Evolutionary conservation across 2,797 vertebrate genomes (phyloP), one percentile per base, ranked within the genome.

Genomic region (Chromobotia macracanthus): DNA sequence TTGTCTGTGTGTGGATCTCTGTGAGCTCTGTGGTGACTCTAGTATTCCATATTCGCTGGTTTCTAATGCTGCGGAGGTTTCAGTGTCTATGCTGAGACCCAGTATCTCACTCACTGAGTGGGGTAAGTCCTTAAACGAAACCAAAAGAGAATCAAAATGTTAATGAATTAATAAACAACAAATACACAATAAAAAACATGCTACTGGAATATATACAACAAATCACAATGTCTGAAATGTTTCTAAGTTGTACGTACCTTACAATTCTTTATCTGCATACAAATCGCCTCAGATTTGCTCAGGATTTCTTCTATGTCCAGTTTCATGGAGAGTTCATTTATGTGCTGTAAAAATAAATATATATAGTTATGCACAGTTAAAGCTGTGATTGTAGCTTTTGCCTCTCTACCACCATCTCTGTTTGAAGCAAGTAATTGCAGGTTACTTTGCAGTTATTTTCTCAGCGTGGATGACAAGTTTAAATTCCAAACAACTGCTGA

Each of bases 291-390:
- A 19, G 97, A 95, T 88, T 97, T 98, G 88, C 94, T 95, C 1
- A 99, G 94, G 78, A 97, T 91, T 80, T 96, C 95, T 84, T 98
- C 95, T 15, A 98, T 90, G 86, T 98, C 95, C 81, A 99, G 95
- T 87, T 98, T 98, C 97, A 99, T 97, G 21, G 97, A 98, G 61
- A 99, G 94, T 86, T 99, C 97, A 80, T 99, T 99, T 84, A 99
- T 95, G 90, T 99, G 97, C 97, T 99, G 87, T 67, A 72, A 74
- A 81, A 63, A 78, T 13, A 65, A 53, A 6, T 38, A n/a, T n/a
- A n/a, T n/a, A n/a, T n/a, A n/a, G n/a, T n/a, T n/a, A n/a, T n/a
- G n/a, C n/a, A n/a, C n/a, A n/a, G n/a, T n/a, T 48, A 48, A 61
- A 5, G 13, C 2, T 15, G 25, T 3, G 1, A 31, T 61, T 10